Evolutionary conservation across 2,797 vertebrate species (phyloP), one percentile per base, ranked within the genome.

Genomic region (Xenops minutus): DNA sequence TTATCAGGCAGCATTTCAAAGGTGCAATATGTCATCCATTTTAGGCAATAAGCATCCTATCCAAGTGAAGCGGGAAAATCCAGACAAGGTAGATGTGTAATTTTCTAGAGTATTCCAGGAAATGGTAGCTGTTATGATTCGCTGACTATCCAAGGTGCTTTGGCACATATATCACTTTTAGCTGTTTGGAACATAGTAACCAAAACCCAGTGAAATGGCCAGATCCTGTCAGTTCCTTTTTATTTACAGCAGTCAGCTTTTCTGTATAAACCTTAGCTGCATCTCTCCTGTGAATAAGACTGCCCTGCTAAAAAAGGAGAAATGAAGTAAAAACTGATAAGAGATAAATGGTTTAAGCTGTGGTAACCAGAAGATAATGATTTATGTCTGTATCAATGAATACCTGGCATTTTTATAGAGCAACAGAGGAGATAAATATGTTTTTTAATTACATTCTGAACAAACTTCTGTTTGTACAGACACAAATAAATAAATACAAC

Each of bases 141-240:
- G 96, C 91, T 97, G 94, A 78, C 85, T 96, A 63, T 78, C 66
- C 88, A 95, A 96, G 91, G 92, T 97, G 66, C 85, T 97, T 96
- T 97, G 92, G 80, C 89, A 95, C 78, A 80, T 96, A 16, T 48
- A 91, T 95, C 6, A 44, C 95, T 96, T 96, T 90, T 85, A 97
- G 66, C 56, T 87, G 92, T 85, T 92, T 90, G 89, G 84, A 97
- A 96, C 62, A 71, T 9, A 96, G 86, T 93, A 93, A 93, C 87
- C 56, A 93, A 97, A 97, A 92, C 26, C 71, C 90, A 86, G 73
- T 86, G 91, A 97, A 96, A 91, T 94, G 85, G 82, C 91, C 93
- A 96, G 87, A 97, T 96, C 93, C 74, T 96, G 91, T 96, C 94
- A 96, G 75, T 91, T 95, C 77, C 44, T 93, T 97, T 97, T 97